A percentile compares a stretch with the other conserved stretches of the same genome.
phyloP scores from a whole-genome alignment of 2,113 vertebrate species.

The Azemiops feae region DNA sequence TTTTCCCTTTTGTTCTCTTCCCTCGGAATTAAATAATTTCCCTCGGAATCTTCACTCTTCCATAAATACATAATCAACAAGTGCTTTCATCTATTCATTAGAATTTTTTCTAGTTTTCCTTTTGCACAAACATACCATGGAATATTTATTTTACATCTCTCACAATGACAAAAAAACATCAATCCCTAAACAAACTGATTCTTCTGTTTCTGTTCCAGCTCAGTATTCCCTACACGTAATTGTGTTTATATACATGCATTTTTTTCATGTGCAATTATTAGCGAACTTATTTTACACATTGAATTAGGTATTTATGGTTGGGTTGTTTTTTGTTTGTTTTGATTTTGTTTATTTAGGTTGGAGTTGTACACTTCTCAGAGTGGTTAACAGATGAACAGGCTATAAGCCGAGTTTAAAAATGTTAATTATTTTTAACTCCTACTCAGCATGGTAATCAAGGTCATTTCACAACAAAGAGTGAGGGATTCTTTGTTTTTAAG shows the following conservation, averaged over 20 bases:
- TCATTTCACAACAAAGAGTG: background rate
- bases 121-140: slow-evolving; percentile 66
- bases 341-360: background rate
- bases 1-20: slow-evolving; percentile 60
- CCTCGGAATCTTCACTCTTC: slow-evolving; percentile 60
- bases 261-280: background rate
- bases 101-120: slow-evolving; percentile 38
- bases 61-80: slow-evolving; percentile 64
- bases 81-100: slow-evolving; percentile 69
- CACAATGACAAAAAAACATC: slow-evolving; percentile 7
- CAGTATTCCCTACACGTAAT: slow-evolving; percentile 12
- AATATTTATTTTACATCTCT: slow-evolving; percentile 51
- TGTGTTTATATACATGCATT: background rate
- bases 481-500: background rate
- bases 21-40: slow-evolving; percentile 58
- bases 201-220: slow-evolving; percentile 45
- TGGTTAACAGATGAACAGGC: background rate
- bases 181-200: background rate
- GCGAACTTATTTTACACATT: too few relatives aligned
- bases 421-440: background rate
- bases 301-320: background rate
- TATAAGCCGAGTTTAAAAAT: background rate
- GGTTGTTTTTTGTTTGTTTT: background rate
- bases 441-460: background rate
- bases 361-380: background rate